phyloP scores from a whole-genome alignment of 2,888 invertebrate genomes.

The Idaea dimidiata region DNA sequence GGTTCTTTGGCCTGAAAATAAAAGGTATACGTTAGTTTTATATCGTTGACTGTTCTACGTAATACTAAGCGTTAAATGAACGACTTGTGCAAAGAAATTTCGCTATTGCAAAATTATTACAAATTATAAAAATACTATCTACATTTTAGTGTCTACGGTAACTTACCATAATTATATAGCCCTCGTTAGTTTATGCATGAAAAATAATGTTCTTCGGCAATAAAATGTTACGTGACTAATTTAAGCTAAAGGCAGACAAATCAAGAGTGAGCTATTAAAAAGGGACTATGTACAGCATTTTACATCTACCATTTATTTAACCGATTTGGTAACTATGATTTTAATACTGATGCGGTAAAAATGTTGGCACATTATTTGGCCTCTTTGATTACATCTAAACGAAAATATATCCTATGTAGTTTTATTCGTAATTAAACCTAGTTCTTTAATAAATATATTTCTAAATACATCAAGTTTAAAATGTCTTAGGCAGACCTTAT shows the following conservation, averaged over 20 bases:
- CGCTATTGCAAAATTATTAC: conserved; percentile 6
- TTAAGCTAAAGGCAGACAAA: conserved; percentile 56
- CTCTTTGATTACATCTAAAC: conserved; percentile 62
- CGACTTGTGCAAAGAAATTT: conserved; percentile 22
- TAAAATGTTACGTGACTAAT: conserved; percentile 52
- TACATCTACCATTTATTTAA: conserved; percentile 62
- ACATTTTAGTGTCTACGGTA: conserved; percentile 30
- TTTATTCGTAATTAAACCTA: conserved; percentile 58
- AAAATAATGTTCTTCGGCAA: conserved; percentile 65
- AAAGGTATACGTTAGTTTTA: conserved; percentile 35
- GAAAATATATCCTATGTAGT: conserved; percentile 71
- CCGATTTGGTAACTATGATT: conserved; percentile 73
- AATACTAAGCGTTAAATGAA: conserved; percentile 19
- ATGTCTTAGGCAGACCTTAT: conserved; percentile 75
- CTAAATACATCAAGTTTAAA: conserved; percentile 77
- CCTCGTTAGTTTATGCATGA: conserved; percentile 76
- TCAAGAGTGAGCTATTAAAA: conserved; percentile 49
- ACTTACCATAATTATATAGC: conserved; percentile 64
- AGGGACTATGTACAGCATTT: conserved; percentile 73
- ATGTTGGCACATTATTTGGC: conserved; percentile 76
- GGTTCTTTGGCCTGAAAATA: conserved; percentile 90
- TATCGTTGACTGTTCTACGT: conserved; percentile 8
- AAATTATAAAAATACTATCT: conserved; percentile 25
- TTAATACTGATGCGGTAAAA: conserved; percentile 82
- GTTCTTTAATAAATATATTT: conserved; percentile 47